A percentile compares a stretch with the other conserved stretches of the same genome.
Conservation (phyloP, 2,888 invertebrate genomes). For the Odontocolon sp. region DNA sequence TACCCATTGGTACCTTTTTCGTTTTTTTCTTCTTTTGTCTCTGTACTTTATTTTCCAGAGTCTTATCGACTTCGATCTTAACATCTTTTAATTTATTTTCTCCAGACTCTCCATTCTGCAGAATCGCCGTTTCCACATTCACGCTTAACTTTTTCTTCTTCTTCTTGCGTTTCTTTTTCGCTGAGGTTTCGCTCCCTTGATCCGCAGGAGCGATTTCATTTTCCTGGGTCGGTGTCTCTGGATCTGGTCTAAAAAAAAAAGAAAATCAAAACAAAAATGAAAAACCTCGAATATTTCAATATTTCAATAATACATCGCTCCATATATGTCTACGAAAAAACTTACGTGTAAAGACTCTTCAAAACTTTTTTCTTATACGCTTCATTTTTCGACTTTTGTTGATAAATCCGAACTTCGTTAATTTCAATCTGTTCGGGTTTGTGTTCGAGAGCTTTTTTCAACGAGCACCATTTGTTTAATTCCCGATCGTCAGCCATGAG, state of each 20-base stretch:
- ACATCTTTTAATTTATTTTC: background rate
- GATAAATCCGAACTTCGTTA: slow-evolving; percentile 89
- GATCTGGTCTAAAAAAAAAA: slow-evolving; percentile 55
- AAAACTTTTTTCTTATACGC: slow-evolving; percentile 90
- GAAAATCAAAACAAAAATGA: background rate
- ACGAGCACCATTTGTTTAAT: slow-evolving; percentile 96
- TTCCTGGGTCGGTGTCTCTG: slow-evolving; percentile 70
- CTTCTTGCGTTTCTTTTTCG: slow-evolving; percentile 74
- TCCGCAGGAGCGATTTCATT: slow-evolving; percentile 5
- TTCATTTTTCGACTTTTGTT: slow-evolving; percentile 87
- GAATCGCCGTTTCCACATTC: slow-evolving; percentile 48
- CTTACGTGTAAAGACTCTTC: slow-evolving; percentile 87
- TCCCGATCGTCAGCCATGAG: slow-evolving; percentile 95
- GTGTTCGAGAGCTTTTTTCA: slow-evolving; percentile 92
- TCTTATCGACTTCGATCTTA: slow-evolving; percentile 21
- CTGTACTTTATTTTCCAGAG: slow-evolving; percentile 30
- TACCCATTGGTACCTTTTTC: background rate
- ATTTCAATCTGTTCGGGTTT: slow-evolving; percentile 90
- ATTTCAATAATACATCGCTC: too few relatives aligned
- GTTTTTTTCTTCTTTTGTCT: slow-evolving; percentile 35
- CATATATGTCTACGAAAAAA: too few relatives aligned
- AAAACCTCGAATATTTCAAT: background rate
- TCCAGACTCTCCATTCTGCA: slow-evolving; percentile 17
- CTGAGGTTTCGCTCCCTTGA: slow-evolving; percentile 69
- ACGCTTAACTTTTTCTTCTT: slow-evolving; percentile 79